These are phyloP conservation scores for Verasper variegatus DNA, from an alignment of 2,113 vertebrate genomes.

Conservation along the genomic window DNA sequence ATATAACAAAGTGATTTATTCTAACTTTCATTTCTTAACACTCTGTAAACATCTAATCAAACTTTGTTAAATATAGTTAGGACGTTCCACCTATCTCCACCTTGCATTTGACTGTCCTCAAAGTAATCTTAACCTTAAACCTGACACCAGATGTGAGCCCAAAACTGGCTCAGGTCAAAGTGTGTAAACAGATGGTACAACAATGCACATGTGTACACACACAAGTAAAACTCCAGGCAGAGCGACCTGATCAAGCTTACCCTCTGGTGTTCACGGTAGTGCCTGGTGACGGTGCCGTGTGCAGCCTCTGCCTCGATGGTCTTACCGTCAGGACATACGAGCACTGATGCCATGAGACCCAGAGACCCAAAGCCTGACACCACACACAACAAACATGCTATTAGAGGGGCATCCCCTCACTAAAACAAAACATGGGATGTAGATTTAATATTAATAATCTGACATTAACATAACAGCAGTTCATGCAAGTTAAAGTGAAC, in stretches of 20 bases:
- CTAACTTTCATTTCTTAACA: too few species aligned
- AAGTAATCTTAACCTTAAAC: background rate
- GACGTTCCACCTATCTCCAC: too few species aligned
- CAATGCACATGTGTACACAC: background rate
- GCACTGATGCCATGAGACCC: slow-evolving; percentile 94
- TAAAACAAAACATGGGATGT: too few species aligned
- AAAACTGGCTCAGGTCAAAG: background rate
- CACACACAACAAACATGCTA: background rate
- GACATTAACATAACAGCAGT: background rate
- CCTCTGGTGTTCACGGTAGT: slow-evolving; percentile 96
- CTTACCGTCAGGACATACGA: slow-evolving; percentile 95
- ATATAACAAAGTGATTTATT: too few species aligned
- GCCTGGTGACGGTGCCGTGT: slow-evolving; percentile 94
- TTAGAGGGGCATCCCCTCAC: background rate
- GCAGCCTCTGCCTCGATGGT: slow-evolving; percentile 96
- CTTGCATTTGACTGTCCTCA: background rate
- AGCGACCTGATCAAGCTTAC: slow-evolving; percentile 70
- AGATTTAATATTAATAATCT: background rate
- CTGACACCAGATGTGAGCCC: background rate
- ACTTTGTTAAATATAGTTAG: too few species aligned
- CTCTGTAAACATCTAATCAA: too few species aligned
- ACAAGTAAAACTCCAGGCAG: background rate
- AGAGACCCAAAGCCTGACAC: slow-evolving; percentile 92
- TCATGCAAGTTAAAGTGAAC: background rate
- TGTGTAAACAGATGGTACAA: background rate